Evolutionary conservation across 2,113 vertebrate genomes (phyloP).

Genomic region (Microcebus murinus): DNA sequence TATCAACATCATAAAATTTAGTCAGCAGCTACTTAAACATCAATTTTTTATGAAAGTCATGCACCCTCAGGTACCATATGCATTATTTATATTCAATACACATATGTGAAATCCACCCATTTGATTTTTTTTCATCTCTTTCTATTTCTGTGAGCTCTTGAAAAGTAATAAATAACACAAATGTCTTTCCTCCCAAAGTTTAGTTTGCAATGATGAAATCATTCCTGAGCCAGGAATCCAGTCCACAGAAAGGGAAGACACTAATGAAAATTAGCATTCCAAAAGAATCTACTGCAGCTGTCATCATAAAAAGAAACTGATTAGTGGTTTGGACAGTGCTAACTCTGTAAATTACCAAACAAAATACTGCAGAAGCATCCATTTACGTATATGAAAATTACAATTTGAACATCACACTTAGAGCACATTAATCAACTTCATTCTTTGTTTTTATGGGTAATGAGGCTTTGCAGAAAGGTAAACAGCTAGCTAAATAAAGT

Average conservation of each 20-base stretch:
- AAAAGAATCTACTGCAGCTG: conserved; percentile 86
- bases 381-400: conserved; percentile 89
- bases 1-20: conserved; percentile 44
- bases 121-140: conserved; percentile 50
- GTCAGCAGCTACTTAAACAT: not conserved
- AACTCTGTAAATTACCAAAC: conserved; percentile 91
- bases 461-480: conserved; percentile 89
- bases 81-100: conserved; percentile 58
- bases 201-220: conserved; percentile 63
- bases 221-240: conserved; percentile 58
- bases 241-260: conserved; percentile 69
- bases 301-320: conserved; percentile 89
- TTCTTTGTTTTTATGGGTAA: conserved; percentile 90
- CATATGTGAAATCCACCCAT: conserved; percentile 61
- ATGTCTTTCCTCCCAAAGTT: conserved; percentile 41
- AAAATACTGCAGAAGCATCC: conserved; percentile 87
- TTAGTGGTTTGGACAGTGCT: conserved; percentile 88
- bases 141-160: not conserved
- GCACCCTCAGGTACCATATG: not conserved
- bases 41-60: not conserved
- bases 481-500: conserved; percentile 89
- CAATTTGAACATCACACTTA: conserved; percentile 89
- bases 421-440: conserved; percentile 90
- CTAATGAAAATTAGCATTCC: conserved; percentile 89
- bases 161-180: conserved; percentile 44